Percentiles rank a stretch among this genome's conserved stretches.
Evolutionary conservation across 2,113 vertebrate species (phyloP).

Genomic region (Laticauda colubrina): DNA sequence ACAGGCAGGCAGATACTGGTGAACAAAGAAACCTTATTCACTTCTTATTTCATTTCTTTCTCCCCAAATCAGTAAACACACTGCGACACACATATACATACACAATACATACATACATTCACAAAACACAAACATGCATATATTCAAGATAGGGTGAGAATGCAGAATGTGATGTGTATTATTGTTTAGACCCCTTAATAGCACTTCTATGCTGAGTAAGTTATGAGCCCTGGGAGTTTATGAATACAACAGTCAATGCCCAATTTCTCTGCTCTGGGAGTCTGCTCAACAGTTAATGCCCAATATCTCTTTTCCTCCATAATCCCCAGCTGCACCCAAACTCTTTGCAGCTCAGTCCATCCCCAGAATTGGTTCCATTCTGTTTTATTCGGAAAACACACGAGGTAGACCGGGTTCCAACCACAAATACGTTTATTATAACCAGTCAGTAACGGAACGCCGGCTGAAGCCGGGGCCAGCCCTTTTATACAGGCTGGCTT

Average conservation of each 20-base stretch:
- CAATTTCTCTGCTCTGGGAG: neutral
- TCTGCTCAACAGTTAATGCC: neutral
- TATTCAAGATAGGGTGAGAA: neutral
- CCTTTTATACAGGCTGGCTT: too few relatives aligned
- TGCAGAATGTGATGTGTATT: neutral
- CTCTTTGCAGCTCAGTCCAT: neutral
- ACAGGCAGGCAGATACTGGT: too few relatives aligned
- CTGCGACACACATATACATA: too few relatives aligned
- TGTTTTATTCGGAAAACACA: too few relatives aligned
- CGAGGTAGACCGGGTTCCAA: too few relatives aligned
- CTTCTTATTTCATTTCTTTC: too few relatives aligned
- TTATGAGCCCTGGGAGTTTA: neutral
- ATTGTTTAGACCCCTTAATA: neutral
- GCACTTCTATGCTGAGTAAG: neutral
- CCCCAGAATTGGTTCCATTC: neutral
- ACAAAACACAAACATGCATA: neutral
- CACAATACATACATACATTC: neutral
- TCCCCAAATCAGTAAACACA: too few relatives aligned
- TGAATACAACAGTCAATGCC: neutral
- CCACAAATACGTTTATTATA: too few relatives aligned
- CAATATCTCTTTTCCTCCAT: neutral
- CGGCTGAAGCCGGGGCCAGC: too few relatives aligned
- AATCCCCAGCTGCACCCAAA: neutral
- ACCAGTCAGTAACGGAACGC: too few relatives aligned
- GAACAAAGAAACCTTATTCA: too few relatives aligned